Conservation (phyloP, 1,140 invertebrate species). For the Monomorium pharaonis region DNA sequence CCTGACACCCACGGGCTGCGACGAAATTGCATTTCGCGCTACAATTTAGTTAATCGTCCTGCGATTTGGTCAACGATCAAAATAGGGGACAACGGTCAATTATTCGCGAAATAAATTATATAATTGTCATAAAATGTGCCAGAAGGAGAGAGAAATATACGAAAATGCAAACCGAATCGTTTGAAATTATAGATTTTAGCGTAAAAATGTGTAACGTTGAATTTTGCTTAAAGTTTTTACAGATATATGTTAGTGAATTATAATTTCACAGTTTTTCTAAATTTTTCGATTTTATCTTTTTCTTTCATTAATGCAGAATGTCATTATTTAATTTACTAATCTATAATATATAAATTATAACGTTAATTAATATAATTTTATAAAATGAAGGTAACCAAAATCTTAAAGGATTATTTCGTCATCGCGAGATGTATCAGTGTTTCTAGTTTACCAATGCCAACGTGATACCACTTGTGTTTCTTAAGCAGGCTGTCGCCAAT, state of each 20-base stretch:
- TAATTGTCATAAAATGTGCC: neutral
- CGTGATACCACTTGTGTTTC: conserved; percentile 1
- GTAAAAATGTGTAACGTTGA: neutral
- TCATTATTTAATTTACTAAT: neutral
- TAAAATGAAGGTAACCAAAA: neutral
- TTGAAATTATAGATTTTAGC: conserved; percentile 10
- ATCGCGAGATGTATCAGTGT: neutral
- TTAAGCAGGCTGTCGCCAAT: neutral
- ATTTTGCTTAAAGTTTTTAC: neutral
- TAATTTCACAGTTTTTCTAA: neutral
- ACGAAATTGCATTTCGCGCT: conserved; percentile 29
- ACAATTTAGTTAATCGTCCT: conserved; percentile 9
- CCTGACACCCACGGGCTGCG: conserved; percentile 5
- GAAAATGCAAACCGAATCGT: neutral
- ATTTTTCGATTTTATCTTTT: neutral
- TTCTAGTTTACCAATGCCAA: neutral
- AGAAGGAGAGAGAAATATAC: neutral
- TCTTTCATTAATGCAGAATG: neutral
- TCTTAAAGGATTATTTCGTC: no score
- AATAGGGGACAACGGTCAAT: neutral
- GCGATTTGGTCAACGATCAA: conserved; percentile 12
- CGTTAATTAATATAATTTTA: neutral
- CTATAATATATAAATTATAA: neutral
- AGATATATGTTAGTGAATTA: neutral
- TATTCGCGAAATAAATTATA: conserved; percentile 16